Base-by-base conservation (phyloP, 2,113 vertebrate species). In the Pomatorhinus ruficollis region DNA sequence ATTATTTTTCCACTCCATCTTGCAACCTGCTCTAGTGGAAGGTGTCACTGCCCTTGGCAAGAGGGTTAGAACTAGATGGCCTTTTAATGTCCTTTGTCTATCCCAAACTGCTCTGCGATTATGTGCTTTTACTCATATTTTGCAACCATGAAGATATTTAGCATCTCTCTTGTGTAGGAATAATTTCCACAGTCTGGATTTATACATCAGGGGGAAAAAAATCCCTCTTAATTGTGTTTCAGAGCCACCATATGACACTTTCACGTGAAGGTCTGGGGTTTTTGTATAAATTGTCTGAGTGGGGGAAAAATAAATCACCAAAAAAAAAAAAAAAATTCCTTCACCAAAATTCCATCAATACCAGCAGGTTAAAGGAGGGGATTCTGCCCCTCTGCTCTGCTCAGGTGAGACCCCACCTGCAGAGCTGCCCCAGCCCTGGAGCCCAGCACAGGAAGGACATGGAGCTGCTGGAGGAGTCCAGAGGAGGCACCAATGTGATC, bases 251-350 rank as follows among this genome's bases (percentile, higher is more conserved):
- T 27, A 13, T 56, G 53, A 44, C n/a, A 9, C 11, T 74, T 72
- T 13, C 21, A 31, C 12, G 2, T 24, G 68, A 35, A 42, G 11
- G 4, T 49, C 37, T 77, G 7, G 6, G 5, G 2, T 63, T 78
- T 31, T 59, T 49, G 5, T 57, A 11, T 28, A 25, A 68, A 5
- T 57, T 35, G 45, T 30, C 17, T 23, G 8, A 4, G 4, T 44
- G 12, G 20, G 14, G 3, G 4, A 22, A 63, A 83, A 53, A 37
- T 25, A 44, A 71, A 11, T 16, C 3, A 69, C 44, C 30, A 56
- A 0, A 66, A 59, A 54, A 45, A 39, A 27, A n/a, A 28, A 4
- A 45, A 39, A 27, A n/a, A 28, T 4, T 1, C 1, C 2, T 16
- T 33, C 6, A 27, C 15, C 22, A 35, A 63, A 69, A 11, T 7